These are phyloP conservation scores for Stegana nigrithorax DNA, from an alignment of 2,888 invertebrate species.

Conservation along the genomic window DNA sequence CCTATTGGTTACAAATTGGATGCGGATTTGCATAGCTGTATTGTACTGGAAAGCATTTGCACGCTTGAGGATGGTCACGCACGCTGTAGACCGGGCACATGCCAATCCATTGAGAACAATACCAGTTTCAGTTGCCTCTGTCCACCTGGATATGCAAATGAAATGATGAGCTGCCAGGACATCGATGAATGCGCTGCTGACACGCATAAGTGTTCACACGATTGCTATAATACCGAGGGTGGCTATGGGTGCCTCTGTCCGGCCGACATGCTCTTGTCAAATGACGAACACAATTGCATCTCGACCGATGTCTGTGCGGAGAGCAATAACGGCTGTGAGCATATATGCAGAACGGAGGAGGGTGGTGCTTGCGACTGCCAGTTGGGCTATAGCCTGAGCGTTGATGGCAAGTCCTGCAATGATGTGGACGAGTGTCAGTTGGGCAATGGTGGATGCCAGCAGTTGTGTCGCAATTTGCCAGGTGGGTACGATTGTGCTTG, in stretches of 20 bases:
- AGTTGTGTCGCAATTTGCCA: slow-evolving; percentile 69
- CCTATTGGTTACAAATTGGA: slow-evolving; percentile 62
- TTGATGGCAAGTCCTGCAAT: slow-evolving; percentile 69
- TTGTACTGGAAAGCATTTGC: slow-evolving; percentile 62
- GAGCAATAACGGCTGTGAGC: slow-evolving; percentile 73
- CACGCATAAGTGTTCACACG: slow-evolving; percentile 71
- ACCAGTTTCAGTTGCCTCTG: slow-evolving; percentile 71
- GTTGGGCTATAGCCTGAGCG: slow-evolving; percentile 55
- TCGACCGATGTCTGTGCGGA: slow-evolving; percentile 70
- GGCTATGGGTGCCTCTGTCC: slow-evolving; percentile 71
- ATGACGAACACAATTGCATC: slow-evolving; percentile 68
- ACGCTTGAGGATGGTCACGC: slow-evolving; percentile 53
- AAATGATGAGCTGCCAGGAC: slow-evolving; percentile 66
- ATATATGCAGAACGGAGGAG: slow-evolving; percentile 70
- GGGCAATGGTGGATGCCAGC: slow-evolving; percentile 67
- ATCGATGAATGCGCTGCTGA: slow-evolving; percentile 69
- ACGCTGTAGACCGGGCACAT: slow-evolving; percentile 64
- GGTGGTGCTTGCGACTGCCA: slow-evolving; percentile 67
- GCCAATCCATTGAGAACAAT: slow-evolving; percentile 64
- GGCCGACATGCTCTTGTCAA: slow-evolving; percentile 65
- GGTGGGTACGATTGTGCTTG: slow-evolving; percentile 72
- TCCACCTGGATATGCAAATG: slow-evolving; percentile 63
- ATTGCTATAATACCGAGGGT: slow-evolving; percentile 71
- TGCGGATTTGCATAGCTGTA: slow-evolving; percentile 70
- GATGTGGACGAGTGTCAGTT: slow-evolving; percentile 72